Evolutionary conservation across 2,888 invertebrate genomes (phyloP), one percentile per base, ranked within the genome.

Genomic region (Trichopoda pennipes): DNA sequence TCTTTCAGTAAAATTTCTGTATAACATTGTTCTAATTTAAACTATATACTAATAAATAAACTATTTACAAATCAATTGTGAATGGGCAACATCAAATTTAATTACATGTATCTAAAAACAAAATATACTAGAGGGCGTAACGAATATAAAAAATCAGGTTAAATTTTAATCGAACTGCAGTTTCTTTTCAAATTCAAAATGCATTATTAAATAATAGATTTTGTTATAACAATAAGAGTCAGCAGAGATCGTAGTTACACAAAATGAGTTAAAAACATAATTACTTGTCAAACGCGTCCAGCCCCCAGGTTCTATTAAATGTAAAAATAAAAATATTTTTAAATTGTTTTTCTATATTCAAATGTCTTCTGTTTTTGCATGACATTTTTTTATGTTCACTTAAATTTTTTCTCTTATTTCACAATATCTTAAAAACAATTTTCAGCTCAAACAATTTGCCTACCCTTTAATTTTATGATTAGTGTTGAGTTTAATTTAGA

Each of bases 391-490:
- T 51, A 1, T 14, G n/a, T 51, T 23, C 7, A 51, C 9, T 21
- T 21, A 1, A 14, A 6, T 51, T 56, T 19, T 3, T 12, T 42
- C 7, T 53, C 10, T n/a, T 28, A 38, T 38, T 38, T 53, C 10
- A 53, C 21, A 53, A n/a, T 32, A 35, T 51, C 14, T 42, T n/a
- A 21, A 19, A 19, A 2, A 10, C 19, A 10, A 47, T 47, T 14
- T n/a, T 63, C 6, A 63, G 10, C 35, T 64, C 35, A 14, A 9
- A 51, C n/a, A 69, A 69, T 77, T 63, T 63, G 32, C 78, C 64
- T 58, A 78, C 64, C 63, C 19, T 63, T 77, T 78, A 19, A 8
- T 64, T n/a, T 58, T 51, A 64, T 72, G 70, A 72, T 58, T 64
- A 58, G 64, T 78, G 53, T n/a, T n/a, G 47, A 10, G 35, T 35